A percentile compares a stretch with the other conserved stretches of the same genome.
Evolutionary conservation across 92 coral and sea anemone species (phyloP).

Genomic region (Zoanthus sansibaricus): DNA sequence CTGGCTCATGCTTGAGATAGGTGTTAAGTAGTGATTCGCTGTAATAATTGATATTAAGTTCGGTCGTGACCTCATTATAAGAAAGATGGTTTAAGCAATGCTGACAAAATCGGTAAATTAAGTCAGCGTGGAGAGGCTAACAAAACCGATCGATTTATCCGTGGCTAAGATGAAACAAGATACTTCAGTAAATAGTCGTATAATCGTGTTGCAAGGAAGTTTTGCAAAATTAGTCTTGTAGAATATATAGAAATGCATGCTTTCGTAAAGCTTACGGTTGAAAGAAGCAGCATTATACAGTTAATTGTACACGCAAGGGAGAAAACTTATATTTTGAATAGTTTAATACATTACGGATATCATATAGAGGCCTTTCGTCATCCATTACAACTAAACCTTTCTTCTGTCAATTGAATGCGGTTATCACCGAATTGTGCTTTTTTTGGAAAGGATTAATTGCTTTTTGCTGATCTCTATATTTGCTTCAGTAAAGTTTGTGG

Average conservation of each 20-base stretch:
- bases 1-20: background rate
- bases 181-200: background rate
- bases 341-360: too few relatives aligned
- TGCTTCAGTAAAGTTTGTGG: too few relatives aligned
- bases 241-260: background rate
- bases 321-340: too few relatives aligned
- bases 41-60: background rate
- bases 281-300: background rate
- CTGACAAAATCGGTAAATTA: background rate
- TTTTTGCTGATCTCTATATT: too few relatives aligned
- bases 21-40: background rate
- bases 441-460: too few relatives aligned
- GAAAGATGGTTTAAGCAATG: background rate
- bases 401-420: too few relatives aligned
- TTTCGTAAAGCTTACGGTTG: slow-evolving; percentile 3
- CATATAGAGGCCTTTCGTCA: too few relatives aligned
- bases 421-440: too few relatives aligned
- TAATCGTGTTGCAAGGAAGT: background rate
- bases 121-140: background rate
- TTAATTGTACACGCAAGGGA: background rate
- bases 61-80: background rate
- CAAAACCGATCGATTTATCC: background rate
- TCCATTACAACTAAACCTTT: too few relatives aligned
- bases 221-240: background rate
- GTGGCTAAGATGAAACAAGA: background rate